Evolutionary conservation across 2,888 invertebrate species (phyloP).

Genomic region (Nephrocerus scutellatus): DNA sequence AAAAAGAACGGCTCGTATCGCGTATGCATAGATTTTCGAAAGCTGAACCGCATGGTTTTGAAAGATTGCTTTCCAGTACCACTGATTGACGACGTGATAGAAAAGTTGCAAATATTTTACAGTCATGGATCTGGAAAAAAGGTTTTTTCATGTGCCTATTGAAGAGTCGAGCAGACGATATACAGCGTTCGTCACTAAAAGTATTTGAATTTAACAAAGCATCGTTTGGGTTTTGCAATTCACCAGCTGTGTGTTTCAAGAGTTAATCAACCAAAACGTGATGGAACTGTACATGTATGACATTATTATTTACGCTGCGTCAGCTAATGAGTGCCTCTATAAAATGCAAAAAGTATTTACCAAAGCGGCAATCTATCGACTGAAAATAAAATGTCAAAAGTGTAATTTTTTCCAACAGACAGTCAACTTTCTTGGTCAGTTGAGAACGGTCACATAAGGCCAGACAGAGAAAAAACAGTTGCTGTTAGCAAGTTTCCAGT

Average conservation of each 20-base stretch:
- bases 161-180: slow-evolving; percentile 13
- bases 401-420: too few relatives aligned
- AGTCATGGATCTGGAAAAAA: slow-evolving; percentile 18
- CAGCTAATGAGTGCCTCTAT: slow-evolving; percentile 7
- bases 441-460: too few relatives aligned
- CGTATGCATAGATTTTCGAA: slow-evolving; percentile 41
- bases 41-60: slow-evolving; percentile 34
- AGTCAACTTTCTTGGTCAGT: too few relatives aligned
- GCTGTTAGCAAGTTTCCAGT: slow-evolving; percentile 10
- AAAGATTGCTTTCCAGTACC: slow-evolving; percentile 36
- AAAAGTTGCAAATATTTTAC: slow-evolving; percentile 16
- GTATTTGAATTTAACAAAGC: not conserved
- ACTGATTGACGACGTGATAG: slow-evolving; percentile 14
- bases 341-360: slow-evolving; percentile 16
- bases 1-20: slow-evolving; percentile 15
- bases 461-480: slow-evolving; percentile 17
- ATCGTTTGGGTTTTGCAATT: slow-evolving; percentile 3
- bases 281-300: slow-evolving; percentile 18
- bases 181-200: slow-evolving; percentile 12
- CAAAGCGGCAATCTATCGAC: slow-evolving; percentile 1
- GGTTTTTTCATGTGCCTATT: slow-evolving; percentile 16
- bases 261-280: slow-evolving; percentile 10
- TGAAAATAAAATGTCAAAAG: slow-evolving; percentile 15
- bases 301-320: slow-evolving; percentile 11
- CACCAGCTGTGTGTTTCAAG: slow-evolving; percentile 8